These are phyloP conservation scores for Enteromius paludinosus DNA, from an alignment of 2,797 vertebrate genomes.

Conservation along the genomic window DNA sequence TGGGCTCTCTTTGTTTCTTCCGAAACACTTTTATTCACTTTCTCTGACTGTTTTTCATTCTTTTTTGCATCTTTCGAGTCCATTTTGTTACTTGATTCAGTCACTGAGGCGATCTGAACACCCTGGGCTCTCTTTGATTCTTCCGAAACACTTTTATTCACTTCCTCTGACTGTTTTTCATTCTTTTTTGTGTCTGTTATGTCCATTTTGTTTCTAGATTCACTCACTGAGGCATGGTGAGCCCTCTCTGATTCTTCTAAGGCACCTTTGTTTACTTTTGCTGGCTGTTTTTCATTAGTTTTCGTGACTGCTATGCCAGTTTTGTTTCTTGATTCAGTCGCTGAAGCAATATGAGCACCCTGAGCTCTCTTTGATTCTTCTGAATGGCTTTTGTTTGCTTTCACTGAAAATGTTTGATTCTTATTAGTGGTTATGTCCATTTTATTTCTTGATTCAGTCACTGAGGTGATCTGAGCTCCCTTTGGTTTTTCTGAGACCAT, in stretches of 20 bases:
- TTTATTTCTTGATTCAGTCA: background rate
- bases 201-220: background rate
- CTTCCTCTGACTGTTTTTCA: background rate
- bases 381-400: background rate
- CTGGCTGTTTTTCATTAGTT: background rate
- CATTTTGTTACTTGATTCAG: background rate
- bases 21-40: background rate
- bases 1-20: background rate
- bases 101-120: background rate
- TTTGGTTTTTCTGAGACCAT: background rate
- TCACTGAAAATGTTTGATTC: background rate
- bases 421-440: background rate
- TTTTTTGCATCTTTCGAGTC: background rate
- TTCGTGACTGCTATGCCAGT: background rate
- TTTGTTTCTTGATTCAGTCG: background rate
- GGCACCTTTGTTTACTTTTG: background rate
- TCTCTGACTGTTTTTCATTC: background rate
- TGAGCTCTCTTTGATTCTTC: background rate
- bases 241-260: background rate
- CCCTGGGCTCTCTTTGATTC: background rate
- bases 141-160: background rate
- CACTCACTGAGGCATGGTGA: background rate
- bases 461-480: background rate
- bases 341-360: background rate
- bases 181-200: background rate